A percentile compares a stretch with the other conserved stretches of the same genome.
Conservation (phyloP, 2,113 vertebrate genomes). For the Azemiops feae region DNA sequence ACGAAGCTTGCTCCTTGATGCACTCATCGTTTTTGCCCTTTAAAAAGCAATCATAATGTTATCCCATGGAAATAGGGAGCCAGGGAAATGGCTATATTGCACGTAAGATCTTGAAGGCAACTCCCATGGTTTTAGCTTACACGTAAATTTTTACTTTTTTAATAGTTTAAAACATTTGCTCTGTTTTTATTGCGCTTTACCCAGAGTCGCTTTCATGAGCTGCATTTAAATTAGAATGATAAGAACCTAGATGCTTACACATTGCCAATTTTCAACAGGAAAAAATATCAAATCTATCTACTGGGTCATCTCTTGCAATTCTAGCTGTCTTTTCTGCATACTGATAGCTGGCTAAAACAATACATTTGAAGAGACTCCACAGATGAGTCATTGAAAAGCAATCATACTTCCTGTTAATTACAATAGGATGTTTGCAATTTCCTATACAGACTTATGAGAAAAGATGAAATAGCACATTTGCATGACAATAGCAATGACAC, state of each 20-base stretch:
- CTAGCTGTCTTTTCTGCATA: background rate
- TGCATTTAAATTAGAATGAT: background rate
- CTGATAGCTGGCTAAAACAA: background rate
- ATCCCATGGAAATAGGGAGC: background rate
- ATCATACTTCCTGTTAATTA: background rate
- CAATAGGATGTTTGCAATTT: background rate
- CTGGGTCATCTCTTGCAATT: background rate
- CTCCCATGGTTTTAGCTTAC: background rate
- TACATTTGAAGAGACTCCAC: background rate
- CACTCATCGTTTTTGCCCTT: conserved; percentile 83
- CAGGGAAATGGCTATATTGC: background rate
- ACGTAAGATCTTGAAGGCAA: background rate
- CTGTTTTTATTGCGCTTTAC: background rate
- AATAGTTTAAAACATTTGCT: background rate
- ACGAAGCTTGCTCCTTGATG: conserved; percentile 80
- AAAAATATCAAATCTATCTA: background rate
- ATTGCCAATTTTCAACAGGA: background rate
- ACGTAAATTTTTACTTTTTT: background rate
- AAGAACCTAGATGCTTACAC: background rate
- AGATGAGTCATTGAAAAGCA: background rate
- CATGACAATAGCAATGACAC: background rate
- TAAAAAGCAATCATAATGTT: background rate
- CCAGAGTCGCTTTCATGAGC: background rate
- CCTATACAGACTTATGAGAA: background rate
- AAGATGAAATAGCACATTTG: background rate